These are phyloP conservation scores for Hydrozoanthus gracilis DNA, from an alignment of 92 coral and sea anemone genomes.

Conservation along the genomic window DNA sequence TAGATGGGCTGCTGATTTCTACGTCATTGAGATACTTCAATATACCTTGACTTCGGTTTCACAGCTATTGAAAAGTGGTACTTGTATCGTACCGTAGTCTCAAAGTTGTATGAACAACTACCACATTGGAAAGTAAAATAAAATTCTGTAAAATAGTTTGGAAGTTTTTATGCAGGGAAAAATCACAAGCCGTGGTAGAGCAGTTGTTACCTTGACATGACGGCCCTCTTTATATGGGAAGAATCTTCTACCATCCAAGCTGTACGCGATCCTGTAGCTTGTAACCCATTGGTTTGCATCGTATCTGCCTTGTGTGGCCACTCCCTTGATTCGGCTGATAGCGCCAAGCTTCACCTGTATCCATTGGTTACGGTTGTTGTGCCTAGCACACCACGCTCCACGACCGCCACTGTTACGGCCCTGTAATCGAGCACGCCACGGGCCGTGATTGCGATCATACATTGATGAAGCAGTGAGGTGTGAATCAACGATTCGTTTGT, in stretches of 20 bases:
- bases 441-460: conserved; percentile 76
- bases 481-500: conserved; percentile 68
- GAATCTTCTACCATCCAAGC: conserved; percentile 34
- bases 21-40: no score
- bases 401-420: conserved; percentile 36
- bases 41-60: no score
- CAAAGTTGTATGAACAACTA: no score
- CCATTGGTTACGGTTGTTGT: conserved; percentile 39
- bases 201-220: conserved; percentile 15
- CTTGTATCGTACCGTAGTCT: no score
- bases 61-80: no score
- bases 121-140: no score
- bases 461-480: conserved; percentile 75
- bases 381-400: conserved; percentile 31
- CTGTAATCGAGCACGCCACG: conserved; percentile 85
- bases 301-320: conserved; percentile 41
- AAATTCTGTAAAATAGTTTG: background rate
- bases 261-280: conserved; percentile 28
- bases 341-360: conserved; percentile 42
- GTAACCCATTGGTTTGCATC: conserved; percentile 45
- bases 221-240: conserved; percentile 33
- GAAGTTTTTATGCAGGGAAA: background rate
- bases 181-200: background rate
- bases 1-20: background rate
- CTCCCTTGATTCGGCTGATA: conserved; percentile 37